A percentile compares a stretch with the other conserved stretches of the same genome.
phyloP scores from a whole-genome alignment of 2,888 invertebrate species.

The Dorcus parallelipipedus region DNA sequence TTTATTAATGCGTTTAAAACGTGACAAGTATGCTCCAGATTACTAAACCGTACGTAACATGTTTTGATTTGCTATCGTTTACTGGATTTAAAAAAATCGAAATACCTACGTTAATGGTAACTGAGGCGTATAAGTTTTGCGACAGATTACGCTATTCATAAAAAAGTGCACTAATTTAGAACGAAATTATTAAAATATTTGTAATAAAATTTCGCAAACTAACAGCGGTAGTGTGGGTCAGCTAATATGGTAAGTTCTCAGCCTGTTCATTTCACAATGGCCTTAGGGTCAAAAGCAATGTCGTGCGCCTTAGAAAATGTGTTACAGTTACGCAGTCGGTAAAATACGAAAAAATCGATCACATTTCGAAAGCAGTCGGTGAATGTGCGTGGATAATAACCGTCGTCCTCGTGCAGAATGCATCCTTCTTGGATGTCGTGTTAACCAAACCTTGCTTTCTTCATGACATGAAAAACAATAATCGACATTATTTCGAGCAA shows the following conservation, averaged over 20 bases:
- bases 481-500: neutral
- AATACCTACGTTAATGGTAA: no score
- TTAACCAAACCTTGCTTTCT: no score
- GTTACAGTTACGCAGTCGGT: constrained; percentile 11
- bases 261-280: constrained; percentile 4
- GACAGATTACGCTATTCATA: neutral
- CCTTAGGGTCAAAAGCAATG: constrained; percentile 13
- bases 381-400: neutral
- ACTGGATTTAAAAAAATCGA: no score
- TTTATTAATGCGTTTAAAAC: no score
- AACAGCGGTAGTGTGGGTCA: constrained; percentile 5
- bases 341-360: constrained; percentile 1
- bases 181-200: constrained; percentile 3
- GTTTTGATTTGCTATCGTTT: no score
- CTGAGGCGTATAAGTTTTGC: no score
- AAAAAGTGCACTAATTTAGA: neutral
- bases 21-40: no score
- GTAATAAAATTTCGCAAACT: constrained; percentile 4
- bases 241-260: neutral
- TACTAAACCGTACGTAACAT: no score
- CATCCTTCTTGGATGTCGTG: neutral
- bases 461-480: neutral
- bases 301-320: constrained; percentile 12
- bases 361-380: neutral
- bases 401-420: neutral